phyloP scores from a whole-genome alignment of 2,113 vertebrate species.

The Synodontis membranacea region DNA sequence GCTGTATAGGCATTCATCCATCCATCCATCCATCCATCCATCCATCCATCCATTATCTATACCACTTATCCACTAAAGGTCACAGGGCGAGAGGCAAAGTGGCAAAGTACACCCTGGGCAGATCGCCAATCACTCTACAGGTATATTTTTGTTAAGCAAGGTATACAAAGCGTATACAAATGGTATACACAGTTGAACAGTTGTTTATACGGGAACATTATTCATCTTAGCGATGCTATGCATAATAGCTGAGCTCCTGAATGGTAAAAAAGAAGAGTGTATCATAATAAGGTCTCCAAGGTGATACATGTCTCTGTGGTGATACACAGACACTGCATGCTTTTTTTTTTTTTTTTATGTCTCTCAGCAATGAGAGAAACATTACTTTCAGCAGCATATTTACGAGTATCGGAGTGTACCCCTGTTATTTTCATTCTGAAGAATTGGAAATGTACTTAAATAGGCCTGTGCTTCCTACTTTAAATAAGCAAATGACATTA shows the following conservation, averaged over 20 bases:
- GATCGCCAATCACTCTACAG: too few species aligned
- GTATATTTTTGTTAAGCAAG: not conserved
- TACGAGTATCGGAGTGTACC: too few species aligned
- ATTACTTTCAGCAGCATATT: not conserved
- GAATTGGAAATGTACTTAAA: not conserved
- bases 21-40: too few species aligned
- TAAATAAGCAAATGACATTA: not conserved
- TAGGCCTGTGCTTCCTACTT: not conserved
- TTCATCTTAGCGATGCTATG: not conserved
- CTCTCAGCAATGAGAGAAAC: not conserved
- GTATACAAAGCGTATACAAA: not conserved
- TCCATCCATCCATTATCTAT: too few species aligned
- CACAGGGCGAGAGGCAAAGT: too few species aligned
- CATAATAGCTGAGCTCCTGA: not conserved
- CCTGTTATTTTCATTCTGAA: not conserved
- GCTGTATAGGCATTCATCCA: too few species aligned
- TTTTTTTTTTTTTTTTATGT: too few species aligned
- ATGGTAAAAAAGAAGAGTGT: not conserved
- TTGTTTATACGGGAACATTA: not conserved
- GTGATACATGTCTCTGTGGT: not conserved
- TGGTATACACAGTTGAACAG: too few species aligned
- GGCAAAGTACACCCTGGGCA: too few species aligned
- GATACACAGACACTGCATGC: not conserved
- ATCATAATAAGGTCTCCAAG: constrained; percentile 16
- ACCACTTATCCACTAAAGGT: too few species aligned